Evolutionary conservation across 2,797 vertebrate genomes (phyloP), one percentile per base, ranked within the genome.

Genomic region (Myotis daubentonii): DNA sequence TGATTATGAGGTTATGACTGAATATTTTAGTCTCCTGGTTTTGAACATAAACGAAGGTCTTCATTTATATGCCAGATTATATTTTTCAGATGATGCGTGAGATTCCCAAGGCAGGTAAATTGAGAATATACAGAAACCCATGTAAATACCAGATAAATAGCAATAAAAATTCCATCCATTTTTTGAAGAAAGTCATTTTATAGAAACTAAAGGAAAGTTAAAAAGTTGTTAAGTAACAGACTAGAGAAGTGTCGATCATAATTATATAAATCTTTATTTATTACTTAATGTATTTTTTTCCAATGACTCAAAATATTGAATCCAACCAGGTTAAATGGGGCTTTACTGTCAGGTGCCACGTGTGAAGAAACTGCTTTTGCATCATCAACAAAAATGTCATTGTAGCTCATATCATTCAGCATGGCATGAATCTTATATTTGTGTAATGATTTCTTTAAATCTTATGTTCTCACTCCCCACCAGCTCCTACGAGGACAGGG

Each of bases 1-100:
- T 80, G 70, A 86, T 93, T 92, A 80, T 88, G 74, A 83, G 78
- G 74, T 96, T 97, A 89, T 85, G 41, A 91, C 38, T 82, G 94
- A 92, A 93, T 62, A 86, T 93, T 93, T 76, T 92, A 88, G 94
- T 90, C 62, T 84, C 87, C 84, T 86, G 38, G 66, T 91, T 95
- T 94, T 81, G 57, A 93, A 83, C 51, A 76, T 92, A 94, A 96
- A 83, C 2, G 30, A 94, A 95, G 55, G 23, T 87, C 78, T 93
- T 95, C 84, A 89, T 88, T 97, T 93, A 87, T 86, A 62, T 55
- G 22, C 78, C 49, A 60, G 5, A 85, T 65, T 62, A 93, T 70
- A 79, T 85, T 95, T 96, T 95, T 91, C 74, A 95, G 60, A 70
- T 81, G 10, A 93, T 82, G 19, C 33, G 1, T 93, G 70, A 94